These are phyloP conservation scores for Tyria jacobaeae DNA, from an alignment of 2,888 invertebrate species.

Conservation along the genomic window DNA sequence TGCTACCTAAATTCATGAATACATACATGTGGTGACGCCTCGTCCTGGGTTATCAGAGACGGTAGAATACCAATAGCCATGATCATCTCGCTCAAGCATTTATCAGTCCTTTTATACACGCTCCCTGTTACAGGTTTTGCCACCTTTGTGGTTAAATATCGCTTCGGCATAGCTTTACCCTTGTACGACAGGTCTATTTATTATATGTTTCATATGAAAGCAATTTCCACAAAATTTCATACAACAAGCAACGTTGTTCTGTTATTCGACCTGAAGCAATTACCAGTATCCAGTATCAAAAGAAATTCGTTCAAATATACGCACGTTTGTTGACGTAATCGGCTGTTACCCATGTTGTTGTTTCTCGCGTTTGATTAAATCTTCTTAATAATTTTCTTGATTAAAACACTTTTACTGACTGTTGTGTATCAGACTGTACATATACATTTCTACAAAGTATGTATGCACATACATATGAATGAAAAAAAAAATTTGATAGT, in stretches of 20 bases:
- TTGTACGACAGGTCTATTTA: conserved; percentile 2
- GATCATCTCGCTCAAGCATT: too few species aligned
- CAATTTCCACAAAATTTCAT: conserved; percentile 19
- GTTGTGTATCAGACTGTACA: too few species aligned
- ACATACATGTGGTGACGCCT: too few species aligned
- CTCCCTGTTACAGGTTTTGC: too few species aligned
- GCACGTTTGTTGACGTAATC: conserved; percentile 30
- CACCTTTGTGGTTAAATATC: neutral
- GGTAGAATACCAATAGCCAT: too few species aligned
- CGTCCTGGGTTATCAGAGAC: too few species aligned
- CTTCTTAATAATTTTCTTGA: conserved; percentile 1
- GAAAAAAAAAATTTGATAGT: too few species aligned
- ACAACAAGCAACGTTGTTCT: conserved; percentile 19
- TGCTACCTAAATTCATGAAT: too few species aligned
- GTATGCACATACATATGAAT: too few species aligned
- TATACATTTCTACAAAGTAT: too few species aligned
- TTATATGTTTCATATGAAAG: conserved; percentile 10
- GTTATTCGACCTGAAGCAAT: conserved; percentile 37
- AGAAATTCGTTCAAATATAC: conserved; percentile 30
- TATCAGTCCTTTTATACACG: too few species aligned
- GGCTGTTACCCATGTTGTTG: conserved; percentile 15
- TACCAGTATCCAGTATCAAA: conserved; percentile 38
- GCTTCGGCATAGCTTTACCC: neutral
- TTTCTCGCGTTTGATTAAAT: conserved; percentile 42
- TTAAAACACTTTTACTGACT: neutral